Conservation (phyloP, 2,888 invertebrate genomes). For the Ecdyonurus torrentis region DNA sequence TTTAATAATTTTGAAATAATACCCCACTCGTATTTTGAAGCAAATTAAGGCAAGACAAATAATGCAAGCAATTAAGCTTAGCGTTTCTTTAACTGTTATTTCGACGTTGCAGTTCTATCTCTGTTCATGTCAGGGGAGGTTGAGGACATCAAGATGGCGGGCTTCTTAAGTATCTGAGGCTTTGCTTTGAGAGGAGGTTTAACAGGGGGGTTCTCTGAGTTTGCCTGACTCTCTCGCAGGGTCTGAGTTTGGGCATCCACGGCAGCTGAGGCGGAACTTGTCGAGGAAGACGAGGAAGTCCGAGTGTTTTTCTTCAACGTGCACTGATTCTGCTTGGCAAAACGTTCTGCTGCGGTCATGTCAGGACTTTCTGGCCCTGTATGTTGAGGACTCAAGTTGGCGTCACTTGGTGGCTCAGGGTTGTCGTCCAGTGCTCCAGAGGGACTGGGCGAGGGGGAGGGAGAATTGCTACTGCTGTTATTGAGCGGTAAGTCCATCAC, state of each 20-base stretch:
- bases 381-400: constrained; percentile 13
- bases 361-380: constrained; percentile 38
- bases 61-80: too few species aligned
- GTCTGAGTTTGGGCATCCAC: constrained; percentile 18
- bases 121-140: constrained; percentile 10
- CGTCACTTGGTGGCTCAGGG: constrained; percentile 12
- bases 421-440: constrained; percentile 17
- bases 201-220: constrained; percentile 18
- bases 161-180: constrained; percentile 61
- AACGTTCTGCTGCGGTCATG: constrained; percentile 56
- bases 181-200: constrained; percentile 65
- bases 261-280: constrained; percentile 11
- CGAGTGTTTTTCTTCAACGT: constrained; percentile 52
- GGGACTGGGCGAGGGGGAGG: constrained; percentile 6
- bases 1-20: too few species aligned
- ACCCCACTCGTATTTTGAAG: too few species aligned
- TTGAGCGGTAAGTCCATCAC: constrained; percentile 63
- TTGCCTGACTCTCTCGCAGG: constrained; percentile 11
- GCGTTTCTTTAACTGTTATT: too few species aligned
- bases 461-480: background rate
- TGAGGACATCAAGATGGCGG: constrained; percentile 29
- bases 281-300: constrained; percentile 14
- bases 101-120: too few species aligned
- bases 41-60: too few species aligned
- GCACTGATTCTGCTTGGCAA: constrained; percentile 62